Base-by-base conservation (phyloP, 2,113 vertebrate species). In the Ammospiza nelsoni region DNA sequence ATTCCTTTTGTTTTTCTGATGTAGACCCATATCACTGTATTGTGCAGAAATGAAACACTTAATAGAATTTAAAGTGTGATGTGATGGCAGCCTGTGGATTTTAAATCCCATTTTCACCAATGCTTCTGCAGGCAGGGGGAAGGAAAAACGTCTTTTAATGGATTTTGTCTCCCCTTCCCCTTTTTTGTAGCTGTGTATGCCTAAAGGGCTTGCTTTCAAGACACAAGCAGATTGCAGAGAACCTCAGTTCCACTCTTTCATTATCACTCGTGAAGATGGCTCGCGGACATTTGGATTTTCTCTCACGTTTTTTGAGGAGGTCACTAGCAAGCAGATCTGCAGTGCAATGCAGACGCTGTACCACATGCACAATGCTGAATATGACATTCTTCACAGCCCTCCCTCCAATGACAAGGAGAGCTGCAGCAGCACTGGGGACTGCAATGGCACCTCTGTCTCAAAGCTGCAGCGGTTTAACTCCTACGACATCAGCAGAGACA, bases 321-420 rank as follows among this genome's bases (percentile, higher is more conserved):
- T 99, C 98, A 99, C 99, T 95, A 99, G 99, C 97, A 99, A 99
- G 97, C 99, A 99, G 98, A 99, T 99, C 98, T 99, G 99, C 98
- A 99, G 99, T 67, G 99, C 99, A 67, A 99, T 99, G 99, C 99
- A 99, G 98, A 99, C 99, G 2, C 98, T 99, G 69, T 99, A 99
- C 96, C 99, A 99, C 95, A 99, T 99, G 99, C 99, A 99, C 98
- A 99, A 99, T 23, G 99, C 99, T 37, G 99, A 99, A 91, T 99
- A 99, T 78, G 99, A 99, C 97, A 99, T 99, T 94, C 98, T 99
- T 87, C 98, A 98, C 95, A 97, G 98, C 95, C 97, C 83, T 86
- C 97, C 97, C 83, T 84, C 81, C 78, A 97, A 97, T 63, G 97
- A 97, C 84, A 97, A 75, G 94, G 98, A 97, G 68, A 97, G 92